Evolutionary conservation across 2,113 vertebrate species (phyloP).

Genomic region (Gnathonemus longibarbis): DNA sequence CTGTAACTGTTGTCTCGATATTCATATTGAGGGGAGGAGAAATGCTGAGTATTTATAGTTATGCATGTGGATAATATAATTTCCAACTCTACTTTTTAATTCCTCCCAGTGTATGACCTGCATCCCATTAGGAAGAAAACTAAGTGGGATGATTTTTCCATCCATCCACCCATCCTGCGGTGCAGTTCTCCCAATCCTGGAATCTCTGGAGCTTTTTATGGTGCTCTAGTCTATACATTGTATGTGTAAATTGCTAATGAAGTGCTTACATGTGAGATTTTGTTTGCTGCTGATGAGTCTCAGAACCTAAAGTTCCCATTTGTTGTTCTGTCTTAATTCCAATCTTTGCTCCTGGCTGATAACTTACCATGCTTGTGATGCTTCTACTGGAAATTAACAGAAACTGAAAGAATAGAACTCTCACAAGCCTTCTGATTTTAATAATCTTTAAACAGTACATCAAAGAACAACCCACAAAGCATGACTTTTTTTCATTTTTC

Average conservation of each 20-base stretch:
- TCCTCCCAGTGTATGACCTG: neutral
- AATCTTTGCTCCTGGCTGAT: neutral
- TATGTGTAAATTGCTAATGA: no score
- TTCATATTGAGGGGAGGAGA: neutral
- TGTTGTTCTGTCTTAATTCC: neutral
- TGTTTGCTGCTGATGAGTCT: neutral
- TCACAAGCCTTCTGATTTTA: slow-evolving; percentile 18
- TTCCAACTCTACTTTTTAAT: neutral
- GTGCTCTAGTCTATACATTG: neutral
- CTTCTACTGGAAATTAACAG: neutral
- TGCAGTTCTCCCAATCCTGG: neutral
- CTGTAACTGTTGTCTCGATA: neutral
- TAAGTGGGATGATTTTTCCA: neutral
- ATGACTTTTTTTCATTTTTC: slow-evolving; percentile 50
- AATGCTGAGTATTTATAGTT: neutral
- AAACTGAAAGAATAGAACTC: neutral
- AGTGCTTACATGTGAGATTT: neutral
- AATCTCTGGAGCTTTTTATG: neutral
- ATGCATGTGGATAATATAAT: neutral
- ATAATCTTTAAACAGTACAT: slow-evolving; percentile 55
- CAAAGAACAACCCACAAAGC: slow-evolving; percentile 64
- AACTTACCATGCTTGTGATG: neutral
- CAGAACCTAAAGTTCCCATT: neutral
- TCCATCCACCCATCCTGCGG: neutral
- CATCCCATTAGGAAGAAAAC: neutral